Evolutionary conservation across 2,888 invertebrate species (phyloP).

Genomic region (Conomelus anceps): DNA sequence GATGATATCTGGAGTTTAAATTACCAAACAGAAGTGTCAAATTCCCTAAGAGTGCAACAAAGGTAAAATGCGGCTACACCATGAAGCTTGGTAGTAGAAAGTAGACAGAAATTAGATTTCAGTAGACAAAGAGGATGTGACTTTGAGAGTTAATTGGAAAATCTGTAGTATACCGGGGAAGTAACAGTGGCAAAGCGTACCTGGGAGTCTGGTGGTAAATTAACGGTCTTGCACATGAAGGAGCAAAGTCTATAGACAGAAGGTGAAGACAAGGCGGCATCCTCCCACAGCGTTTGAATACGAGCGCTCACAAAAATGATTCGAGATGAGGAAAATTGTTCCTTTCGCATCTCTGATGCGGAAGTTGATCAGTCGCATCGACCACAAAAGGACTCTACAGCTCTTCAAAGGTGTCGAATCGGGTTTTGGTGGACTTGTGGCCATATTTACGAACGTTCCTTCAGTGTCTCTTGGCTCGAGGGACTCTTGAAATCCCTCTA

Average conservation of each 20-base stretch:
- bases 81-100: not conserved
- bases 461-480: no score
- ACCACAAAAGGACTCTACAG: not conserved
- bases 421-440: not conserved
- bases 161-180: not conserved
- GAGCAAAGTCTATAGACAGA: not conserved
- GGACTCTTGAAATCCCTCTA: no score
- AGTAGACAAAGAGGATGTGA: not conserved
- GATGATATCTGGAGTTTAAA: not conserved
- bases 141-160: not conserved
- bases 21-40: not conserved
- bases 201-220: not conserved
- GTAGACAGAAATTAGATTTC: not conserved
- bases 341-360: not conserved
- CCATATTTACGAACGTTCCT: no score
- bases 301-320: not conserved
- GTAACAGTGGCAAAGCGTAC: not conserved
- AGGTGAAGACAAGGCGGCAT: not conserved
- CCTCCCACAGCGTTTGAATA: not conserved
- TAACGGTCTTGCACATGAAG: not conserved
- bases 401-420: not conserved
- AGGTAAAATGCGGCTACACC: not conserved
- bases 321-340: not conserved
- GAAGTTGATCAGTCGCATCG: not conserved
- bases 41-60: not conserved